Base-by-base conservation (phyloP, 2,797 vertebrate genomes). In the Triplophysa yarkandensis region DNA sequence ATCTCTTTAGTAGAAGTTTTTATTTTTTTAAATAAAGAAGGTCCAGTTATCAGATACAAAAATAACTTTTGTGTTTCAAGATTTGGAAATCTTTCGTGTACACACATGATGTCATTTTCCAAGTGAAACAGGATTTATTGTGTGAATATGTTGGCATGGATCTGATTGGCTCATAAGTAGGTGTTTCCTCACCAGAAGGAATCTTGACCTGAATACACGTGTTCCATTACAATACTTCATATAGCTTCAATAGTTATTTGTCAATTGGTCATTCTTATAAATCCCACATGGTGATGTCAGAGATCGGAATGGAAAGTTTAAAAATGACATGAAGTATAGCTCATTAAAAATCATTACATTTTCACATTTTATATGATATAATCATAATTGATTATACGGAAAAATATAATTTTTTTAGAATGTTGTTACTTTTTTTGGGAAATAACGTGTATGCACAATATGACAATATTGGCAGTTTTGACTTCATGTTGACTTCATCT, bases 21-120 rank as follows among this genome's bases (percentile, higher is more conserved):
- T n/a, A n/a, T n/a, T n/a, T n/a, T n/a, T n/a, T n/a, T n/a, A n/a
- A n/a, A n/a, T 54, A 4, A 14, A 2, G 1, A 58, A 19, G 52
- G 28, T 58, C 8, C 28, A 32, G 21, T 57, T 17, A 57, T 68
- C 17, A 4, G 23, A 30, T 30, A 21, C 25, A 43, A 9, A 21
- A 1, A 58, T 8, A 14, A 23, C 25, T 17, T 5, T 17, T 28
- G 28, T 21, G 11, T 44, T 44, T 69, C 11, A 69, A 21, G 67
- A 43, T 69, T 55, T 69, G 68, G 25, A 58, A 62, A 27, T 50
- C 13, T 44, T 19, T 32, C n/a, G 60, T 60, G 6, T 62, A 32
- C 43, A 27, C 30, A 36, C 14, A 16, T 43, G 14, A 19, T 44
- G 14, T 14, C 4, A 11, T 25, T 16, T 39, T 16, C 27, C 13